Evolutionary conservation across 1,140 invertebrate species (phyloP), one percentile per base, ranked within the genome.

Genomic region (Pseudoatta argentina): DNA sequence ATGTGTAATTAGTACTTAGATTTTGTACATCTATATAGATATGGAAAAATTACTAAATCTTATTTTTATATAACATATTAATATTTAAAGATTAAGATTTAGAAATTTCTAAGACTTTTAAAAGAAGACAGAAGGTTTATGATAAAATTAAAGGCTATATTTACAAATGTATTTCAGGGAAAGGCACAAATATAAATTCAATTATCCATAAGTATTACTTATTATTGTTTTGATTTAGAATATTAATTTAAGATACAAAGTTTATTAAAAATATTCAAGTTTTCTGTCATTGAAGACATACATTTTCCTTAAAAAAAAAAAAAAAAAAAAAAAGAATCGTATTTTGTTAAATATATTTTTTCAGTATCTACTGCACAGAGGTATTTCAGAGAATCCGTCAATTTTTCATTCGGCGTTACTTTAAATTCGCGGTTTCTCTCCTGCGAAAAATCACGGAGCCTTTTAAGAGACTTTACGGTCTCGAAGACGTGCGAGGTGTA

Each of bases 381-480:
- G 6, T 51, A 18, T 44, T 59, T 30, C 27, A 16, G 12, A 24
- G 24, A 0, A 53, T 21, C 24, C 63, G 30, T 44, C 53, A 10
- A 48, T 82, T 85, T 77, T 77, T 63, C 81, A 85, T 34, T 53
- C 51, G 34, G 5, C 55, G 44, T 30, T 64, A 85, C 34, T 61
- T 76, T 55, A 67, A 69, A 55, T 78, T 44, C 61, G 48, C 30
- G 59, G n/a, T 14, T 14, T 59, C 90, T 86, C 88, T 78, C 72
- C 85, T 57, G 82, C 61, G 87, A 92, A 93, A 92, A 87, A 78
- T 87, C 82, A 51, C 86, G 91, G 87, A 93, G 91, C 93, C 92
- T 94, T 94, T 94, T 95, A 95, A 81, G 93, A 88, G 91, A 90
- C 39, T 92, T 91, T 93, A 92, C 91, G 91, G 91, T 88, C 89